phyloP scores from a whole-genome alignment of 2,888 invertebrate genomes.

The Limnephilus marmoratus region DNA sequence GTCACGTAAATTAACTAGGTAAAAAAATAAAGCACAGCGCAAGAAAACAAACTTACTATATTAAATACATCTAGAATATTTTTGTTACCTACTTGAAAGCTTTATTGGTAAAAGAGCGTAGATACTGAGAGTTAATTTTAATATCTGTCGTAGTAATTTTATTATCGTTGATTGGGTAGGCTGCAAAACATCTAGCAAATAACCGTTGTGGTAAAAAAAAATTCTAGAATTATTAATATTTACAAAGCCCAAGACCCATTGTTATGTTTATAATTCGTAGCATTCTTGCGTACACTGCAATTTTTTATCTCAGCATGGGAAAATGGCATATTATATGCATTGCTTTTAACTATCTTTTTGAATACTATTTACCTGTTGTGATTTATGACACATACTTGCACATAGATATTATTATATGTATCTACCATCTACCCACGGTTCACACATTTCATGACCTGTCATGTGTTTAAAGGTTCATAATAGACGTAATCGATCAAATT shows the following conservation, averaged over 20 bases:
- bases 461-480: not conserved
- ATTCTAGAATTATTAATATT: not conserved
- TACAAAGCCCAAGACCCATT: too few species aligned
- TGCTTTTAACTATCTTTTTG: not conserved
- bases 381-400: not conserved
- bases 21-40: too few species aligned
- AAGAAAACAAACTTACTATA: too few species aligned
- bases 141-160: not conserved
- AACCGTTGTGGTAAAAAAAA: too few species aligned
- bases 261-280: too few species aligned
- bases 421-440: not conserved
- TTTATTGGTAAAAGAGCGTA: not conserved
- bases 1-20: not conserved
- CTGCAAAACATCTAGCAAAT: too few species aligned
- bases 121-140: not conserved
- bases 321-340: not conserved
- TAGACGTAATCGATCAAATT: not conserved
- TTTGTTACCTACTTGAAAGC: too few species aligned
- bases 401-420: not conserved
- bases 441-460: not conserved
- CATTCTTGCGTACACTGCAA: too few species aligned
- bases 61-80: too few species aligned
- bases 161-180: not conserved
- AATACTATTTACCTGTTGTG: not conserved
- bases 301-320: too few species aligned